Base-by-base conservation (phyloP, 2,888 invertebrate species). In the Pollenia angustigena region DNA sequence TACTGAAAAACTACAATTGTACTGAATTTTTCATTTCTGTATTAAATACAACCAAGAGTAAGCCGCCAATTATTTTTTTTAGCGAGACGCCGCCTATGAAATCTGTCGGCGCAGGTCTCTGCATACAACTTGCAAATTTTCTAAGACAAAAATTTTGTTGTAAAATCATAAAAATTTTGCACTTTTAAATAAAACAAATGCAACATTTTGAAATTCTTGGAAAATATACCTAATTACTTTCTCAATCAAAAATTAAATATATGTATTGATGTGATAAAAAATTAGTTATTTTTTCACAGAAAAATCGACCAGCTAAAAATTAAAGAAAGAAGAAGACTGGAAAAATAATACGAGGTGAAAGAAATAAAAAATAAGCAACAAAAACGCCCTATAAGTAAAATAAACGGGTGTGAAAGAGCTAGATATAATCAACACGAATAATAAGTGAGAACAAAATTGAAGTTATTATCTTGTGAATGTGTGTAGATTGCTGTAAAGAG, bases 401-500 rank as follows among this genome's bases (percentile, higher is more conserved):
- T 40, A 50, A 66, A 69, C 69, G 68, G 62, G 68, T 11, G 44
- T 62, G 74, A 85, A 79, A 82, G 85, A 85, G 85, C 69, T 48
- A 62, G 42, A 54, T 72, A 80, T 85, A 85, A 44, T 64, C 56
- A 69, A 52, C 16, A 48, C 23, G 50, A 64, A 85, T 54, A 23
- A 79, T 66, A 64, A 82, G 87, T 72, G 74, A 83, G 72, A 75
- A 81, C 48, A 48, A 80, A 76, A 75, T 81, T 84, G 58, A 80
- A 82, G 69, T 81, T 68, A 79, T 58, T 72, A 69, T 46, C 69
- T 76, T 84, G 81, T 84, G 83, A 87, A 83, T 87, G 87, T 85
- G 81, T 85, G 87, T 85, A 81, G 84, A 86, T 80, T 79, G 84
- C 83, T 82, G 66, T 68, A 81, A 83, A 85, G 88, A 88, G 87